A percentile compares a stretch with the other conserved stretches of the same genome.
These are phyloP conservation scores for Pachyseris speciosa DNA, from an alignment of 64 coral and sea anemone species.

Conservation along the genomic window DNA sequence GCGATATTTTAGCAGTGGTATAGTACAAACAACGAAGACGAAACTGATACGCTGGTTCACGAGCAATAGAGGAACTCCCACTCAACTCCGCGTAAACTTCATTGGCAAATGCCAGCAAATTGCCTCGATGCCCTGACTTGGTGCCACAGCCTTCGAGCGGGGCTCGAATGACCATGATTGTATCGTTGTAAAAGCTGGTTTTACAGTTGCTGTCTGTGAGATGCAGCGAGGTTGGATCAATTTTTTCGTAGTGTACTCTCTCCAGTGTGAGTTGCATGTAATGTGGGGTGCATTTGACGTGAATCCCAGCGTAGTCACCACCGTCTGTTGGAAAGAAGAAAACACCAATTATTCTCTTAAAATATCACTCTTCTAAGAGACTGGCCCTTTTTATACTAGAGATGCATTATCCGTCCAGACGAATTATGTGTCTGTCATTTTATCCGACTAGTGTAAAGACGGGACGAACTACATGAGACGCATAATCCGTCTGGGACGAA, in stretches of 20 bases:
- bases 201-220: constrained; percentile 44
- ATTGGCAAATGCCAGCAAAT: constrained; percentile 71
- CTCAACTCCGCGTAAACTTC: constrained; percentile 69
- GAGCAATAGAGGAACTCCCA: constrained; percentile 51
- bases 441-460: no score
- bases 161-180: constrained; percentile 73
- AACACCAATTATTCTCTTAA: neutral
- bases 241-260: constrained; percentile 25
- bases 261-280: constrained; percentile 72
- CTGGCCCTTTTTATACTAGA: neutral
- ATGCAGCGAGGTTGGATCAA: constrained; percentile 62
- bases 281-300: constrained; percentile 44
- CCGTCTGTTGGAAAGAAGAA: neutral
- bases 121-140: neutral
- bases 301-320: constrained; percentile 25
- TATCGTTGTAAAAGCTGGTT: constrained; percentile 9
- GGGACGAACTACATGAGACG: no score
- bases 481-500: no score
- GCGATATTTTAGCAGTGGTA: constrained; percentile 48
- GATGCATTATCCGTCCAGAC: neutral
- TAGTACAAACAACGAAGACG: constrained; percentile 75
- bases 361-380: no score
- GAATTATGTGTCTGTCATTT: no score
- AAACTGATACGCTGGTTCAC: constrained; percentile 63
- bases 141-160: constrained; percentile 82